phyloP scores from a whole-genome alignment of 2,797 vertebrate species.

The Thamnophis elegans region DNA sequence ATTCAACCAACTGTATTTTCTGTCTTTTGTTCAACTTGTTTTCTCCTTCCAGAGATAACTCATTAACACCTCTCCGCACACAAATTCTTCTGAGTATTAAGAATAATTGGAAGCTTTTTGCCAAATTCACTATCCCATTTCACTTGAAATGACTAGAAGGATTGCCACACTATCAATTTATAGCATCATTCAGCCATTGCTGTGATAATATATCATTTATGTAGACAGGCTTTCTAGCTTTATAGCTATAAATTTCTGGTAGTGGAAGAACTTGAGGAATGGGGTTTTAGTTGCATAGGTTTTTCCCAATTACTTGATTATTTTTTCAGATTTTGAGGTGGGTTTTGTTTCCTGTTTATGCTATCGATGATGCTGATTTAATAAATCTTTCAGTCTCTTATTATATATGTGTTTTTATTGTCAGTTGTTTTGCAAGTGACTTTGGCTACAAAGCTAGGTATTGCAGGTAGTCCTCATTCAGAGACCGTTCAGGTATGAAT shows the following conservation, averaged over 20 bases:
- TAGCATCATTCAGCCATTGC: background rate
- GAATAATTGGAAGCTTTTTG: background rate
- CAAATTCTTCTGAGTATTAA: background rate
- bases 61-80: background rate
- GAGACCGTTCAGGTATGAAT: background rate
- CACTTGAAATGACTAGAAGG: background rate
- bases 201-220: background rate
- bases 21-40: background rate
- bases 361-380: background rate
- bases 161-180: background rate
- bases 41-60: background rate
- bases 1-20: background rate
- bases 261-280: background rate
- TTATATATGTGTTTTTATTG: background rate
- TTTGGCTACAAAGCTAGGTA: background rate
- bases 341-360: background rate
- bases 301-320: background rate
- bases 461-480: background rate
- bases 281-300: background rate
- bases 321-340: background rate
- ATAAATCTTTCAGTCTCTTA: background rate
- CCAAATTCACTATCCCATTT: background rate
- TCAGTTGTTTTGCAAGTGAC: background rate
- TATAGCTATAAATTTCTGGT: background rate
- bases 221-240: background rate